phyloP scores from a whole-genome alignment of 2,113 vertebrate species.

The Ageneiosus marmoratus region DNA sequence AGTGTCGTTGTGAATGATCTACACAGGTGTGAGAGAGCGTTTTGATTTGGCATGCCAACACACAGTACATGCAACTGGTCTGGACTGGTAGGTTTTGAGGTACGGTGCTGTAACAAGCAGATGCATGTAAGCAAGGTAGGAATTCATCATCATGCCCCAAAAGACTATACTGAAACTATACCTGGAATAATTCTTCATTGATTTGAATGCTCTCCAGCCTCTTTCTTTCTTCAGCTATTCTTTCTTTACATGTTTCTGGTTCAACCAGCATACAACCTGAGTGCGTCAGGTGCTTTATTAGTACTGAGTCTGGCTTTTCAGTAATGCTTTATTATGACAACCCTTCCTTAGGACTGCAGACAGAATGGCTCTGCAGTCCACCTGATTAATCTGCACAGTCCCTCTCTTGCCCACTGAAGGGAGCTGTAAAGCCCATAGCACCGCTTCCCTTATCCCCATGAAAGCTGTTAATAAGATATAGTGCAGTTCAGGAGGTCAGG shows the following conservation, averaged over 20 bases:
- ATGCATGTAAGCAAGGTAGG: not conserved
- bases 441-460: not conserved
- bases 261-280: not conserved
- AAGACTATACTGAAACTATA: not conserved
- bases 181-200: not conserved
- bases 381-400: conserved; percentile 35
- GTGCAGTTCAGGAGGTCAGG: conserved; percentile 15
- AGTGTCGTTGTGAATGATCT: not conserved
- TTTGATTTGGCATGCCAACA: conserved; percentile 13
- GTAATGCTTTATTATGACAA: conserved; percentile 26
- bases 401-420: conserved; percentile 8
- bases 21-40: not conserved
- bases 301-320: not conserved
- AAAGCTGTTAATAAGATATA: conserved; percentile 23
- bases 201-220: not conserved
- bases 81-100: not conserved
- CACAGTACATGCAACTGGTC: not conserved
- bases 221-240: not conserved
- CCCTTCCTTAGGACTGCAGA: conserved; percentile 14
- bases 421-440: conserved; percentile 11
- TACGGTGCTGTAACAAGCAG: not conserved
- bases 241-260: not conserved
- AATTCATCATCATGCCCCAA: not conserved
- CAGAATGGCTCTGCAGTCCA: conserved; percentile 29
- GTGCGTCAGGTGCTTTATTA: conserved; percentile 3